These are phyloP conservation scores for Crocodylus rhombifer DNA, from an alignment of 2,797 vertebrate genomes.

Conservation along the genomic window DNA sequence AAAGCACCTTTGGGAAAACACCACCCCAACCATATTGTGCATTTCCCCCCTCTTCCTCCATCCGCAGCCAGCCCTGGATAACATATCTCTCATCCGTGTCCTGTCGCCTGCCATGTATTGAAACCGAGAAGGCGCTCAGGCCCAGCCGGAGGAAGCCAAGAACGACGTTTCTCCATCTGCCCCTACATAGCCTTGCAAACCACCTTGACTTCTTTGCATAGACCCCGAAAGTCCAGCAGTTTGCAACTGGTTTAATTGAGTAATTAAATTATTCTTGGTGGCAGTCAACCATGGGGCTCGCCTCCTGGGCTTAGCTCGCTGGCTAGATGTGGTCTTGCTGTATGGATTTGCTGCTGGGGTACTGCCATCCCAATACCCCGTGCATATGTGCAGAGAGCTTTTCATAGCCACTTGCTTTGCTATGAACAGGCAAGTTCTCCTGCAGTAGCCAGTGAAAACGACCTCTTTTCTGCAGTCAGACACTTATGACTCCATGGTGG, in stretches of 20 bases:
- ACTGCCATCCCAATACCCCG: not conserved
- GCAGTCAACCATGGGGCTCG: not conserved
- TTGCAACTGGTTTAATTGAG: not conserved
- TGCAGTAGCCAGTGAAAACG: not conserved
- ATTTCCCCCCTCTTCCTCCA: rapidly evolving
- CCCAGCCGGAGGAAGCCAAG: not conserved
- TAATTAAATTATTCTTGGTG: not conserved
- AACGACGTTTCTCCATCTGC: rapidly evolving
- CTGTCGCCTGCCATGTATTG: not conserved
- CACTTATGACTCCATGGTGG: too few species aligned
- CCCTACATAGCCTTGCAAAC: not conserved
- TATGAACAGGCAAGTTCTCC: not conserved
- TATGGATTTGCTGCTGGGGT: not conserved
- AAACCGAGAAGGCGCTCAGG: rapidly evolving
- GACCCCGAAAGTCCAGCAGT: rapidly evolving
- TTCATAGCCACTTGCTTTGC: not conserved
- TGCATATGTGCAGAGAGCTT: rapidly evolving
- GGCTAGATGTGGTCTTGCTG: rapidly evolving
- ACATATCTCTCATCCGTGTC: not conserved
- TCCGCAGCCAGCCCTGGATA: not conserved
- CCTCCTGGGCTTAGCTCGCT: not conserved
- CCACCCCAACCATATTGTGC: rapidly evolving
- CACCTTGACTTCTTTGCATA: not conserved
- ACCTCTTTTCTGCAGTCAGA: not conserved
- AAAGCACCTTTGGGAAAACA: not conserved